phyloP scores from a whole-genome alignment of 2,113 vertebrate genomes.

The Trinectes maculatus region DNA sequence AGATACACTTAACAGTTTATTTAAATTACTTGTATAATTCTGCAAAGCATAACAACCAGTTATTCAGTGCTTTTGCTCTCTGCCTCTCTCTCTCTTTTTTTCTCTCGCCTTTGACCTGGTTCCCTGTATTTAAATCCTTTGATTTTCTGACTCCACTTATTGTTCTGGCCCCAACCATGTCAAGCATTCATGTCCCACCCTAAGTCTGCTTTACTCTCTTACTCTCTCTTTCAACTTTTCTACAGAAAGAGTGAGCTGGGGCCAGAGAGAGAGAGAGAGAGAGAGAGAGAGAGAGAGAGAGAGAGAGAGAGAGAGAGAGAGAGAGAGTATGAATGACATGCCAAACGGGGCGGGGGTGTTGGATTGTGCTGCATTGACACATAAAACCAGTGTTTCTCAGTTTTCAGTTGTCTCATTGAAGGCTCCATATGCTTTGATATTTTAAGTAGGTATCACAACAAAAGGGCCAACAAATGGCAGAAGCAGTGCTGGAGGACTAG shows the following conservation, averaged over 20 bases:
- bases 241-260: constrained; percentile 52
- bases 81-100: too few species aligned
- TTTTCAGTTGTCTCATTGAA: constrained; percentile 92
- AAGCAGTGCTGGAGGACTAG: constrained; percentile 82
- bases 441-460: constrained; percentile 92
- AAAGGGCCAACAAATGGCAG: constrained; percentile 83
- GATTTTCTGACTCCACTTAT: constrained; percentile 87
- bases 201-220: constrained; percentile 68
- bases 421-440: constrained; percentile 90
- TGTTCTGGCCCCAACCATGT: constrained; percentile 79
- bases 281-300: constrained; percentile 32
- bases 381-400: constrained; percentile 90
- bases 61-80: too few species aligned
- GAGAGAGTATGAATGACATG: constrained; percentile 69
- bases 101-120: constrained; percentile 60
- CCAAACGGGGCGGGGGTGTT: constrained; percentile 61
- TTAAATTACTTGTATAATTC: too few species aligned
- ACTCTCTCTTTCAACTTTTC: constrained; percentile 84
- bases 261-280: too few species aligned
- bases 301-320: constrained; percentile 33
- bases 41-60: too few species aligned
- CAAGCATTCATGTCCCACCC: constrained; percentile 84
- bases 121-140: constrained; percentile 83
- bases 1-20: constrained; percentile 25
- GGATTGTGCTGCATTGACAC: constrained; percentile 83